phyloP scores from a whole-genome alignment of 2,797 vertebrate genomes.

The Rhinogobio ventralis region DNA sequence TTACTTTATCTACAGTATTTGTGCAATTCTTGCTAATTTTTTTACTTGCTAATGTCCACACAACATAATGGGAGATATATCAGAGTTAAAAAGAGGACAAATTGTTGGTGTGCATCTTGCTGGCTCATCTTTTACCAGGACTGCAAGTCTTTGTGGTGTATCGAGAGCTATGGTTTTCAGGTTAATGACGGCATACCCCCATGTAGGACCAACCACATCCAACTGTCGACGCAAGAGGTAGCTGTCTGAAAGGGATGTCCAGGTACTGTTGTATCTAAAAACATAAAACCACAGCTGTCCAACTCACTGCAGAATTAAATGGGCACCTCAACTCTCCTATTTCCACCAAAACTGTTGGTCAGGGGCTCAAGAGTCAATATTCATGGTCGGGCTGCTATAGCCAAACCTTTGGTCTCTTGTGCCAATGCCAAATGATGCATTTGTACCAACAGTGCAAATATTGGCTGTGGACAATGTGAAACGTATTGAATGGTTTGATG shows the following conservation, averaged over 20 bases:
- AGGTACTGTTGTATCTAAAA: no score
- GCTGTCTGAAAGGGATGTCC: no score
- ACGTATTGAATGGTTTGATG: background rate
- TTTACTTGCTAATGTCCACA: no score
- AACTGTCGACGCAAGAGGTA: background rate
- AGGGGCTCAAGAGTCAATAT: background rate
- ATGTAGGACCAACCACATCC: background rate
- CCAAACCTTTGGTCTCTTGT: background rate
- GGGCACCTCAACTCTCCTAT: background rate
- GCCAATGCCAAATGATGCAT: background rate
- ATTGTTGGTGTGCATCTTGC: no score
- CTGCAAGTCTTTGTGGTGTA: no score
- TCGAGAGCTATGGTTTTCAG: background rate
- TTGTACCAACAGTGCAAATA: background rate
- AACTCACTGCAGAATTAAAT: background rate
- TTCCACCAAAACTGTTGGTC: background rate
- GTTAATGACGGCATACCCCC: background rate
- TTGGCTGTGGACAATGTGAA: background rate
- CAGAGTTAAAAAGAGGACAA: no score
- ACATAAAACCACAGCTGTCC: no score
- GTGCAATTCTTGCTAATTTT: no score
- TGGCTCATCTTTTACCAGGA: no score
- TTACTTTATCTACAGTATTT: no score
- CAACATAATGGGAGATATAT: no score
- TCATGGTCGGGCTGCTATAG: background rate